Evolutionary conservation across 2,797 vertebrate genomes (phyloP), one percentile per base, ranked within the genome.

Genomic region (Triplophysa bombifrons): DNA sequence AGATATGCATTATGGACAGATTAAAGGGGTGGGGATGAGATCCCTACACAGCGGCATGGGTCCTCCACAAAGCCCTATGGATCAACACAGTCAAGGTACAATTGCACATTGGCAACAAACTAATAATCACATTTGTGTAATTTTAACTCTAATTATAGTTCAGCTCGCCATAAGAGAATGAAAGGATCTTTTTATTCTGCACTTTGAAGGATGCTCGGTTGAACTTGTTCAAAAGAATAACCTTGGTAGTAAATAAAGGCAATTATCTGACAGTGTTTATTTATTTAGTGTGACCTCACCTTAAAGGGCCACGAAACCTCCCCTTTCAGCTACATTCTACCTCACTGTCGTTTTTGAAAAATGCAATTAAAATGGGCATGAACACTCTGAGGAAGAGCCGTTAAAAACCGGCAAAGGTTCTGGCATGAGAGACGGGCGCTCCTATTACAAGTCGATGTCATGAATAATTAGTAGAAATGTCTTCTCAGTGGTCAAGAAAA

Each of bases 11-110:
- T 99, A 96, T 90, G 93, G 95, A 72, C 94, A 97, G 86, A 95
- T 99, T 94, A 99, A 99, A 91, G 93, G 92, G 53, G 91, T 96
- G 7, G 88, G 93, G 19, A 97, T 99, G 95, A 92, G 97, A 82
- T 94, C 97, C n/a, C 94, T 97, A 58, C 97, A 96, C 84, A 95
- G 96, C 51, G 97, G 97, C 80, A 98, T 99, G 96, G 97, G 95
- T 13, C 98, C 97, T 65, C 96, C 98, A 50, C 98, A 98, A 90
- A 99, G 98, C 89, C 98, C 98, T 0, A 95, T 99, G 96, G 98
- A 99, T 87, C 98, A 98, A 74, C 97, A 98, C 90, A 96, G 94
- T 88, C 98, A 99, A 97, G 98, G 98, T 97, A 91, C 44, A 77
- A 66, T 48, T 53, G 48, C 19, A 25, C 69, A 55, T 30, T 20